A percentile compares a stretch with the other conserved stretches of the same genome.
Evolutionary conservation across 2,888 invertebrate genomes (phyloP).

Genomic region (Xestobium rufovillosum): DNA sequence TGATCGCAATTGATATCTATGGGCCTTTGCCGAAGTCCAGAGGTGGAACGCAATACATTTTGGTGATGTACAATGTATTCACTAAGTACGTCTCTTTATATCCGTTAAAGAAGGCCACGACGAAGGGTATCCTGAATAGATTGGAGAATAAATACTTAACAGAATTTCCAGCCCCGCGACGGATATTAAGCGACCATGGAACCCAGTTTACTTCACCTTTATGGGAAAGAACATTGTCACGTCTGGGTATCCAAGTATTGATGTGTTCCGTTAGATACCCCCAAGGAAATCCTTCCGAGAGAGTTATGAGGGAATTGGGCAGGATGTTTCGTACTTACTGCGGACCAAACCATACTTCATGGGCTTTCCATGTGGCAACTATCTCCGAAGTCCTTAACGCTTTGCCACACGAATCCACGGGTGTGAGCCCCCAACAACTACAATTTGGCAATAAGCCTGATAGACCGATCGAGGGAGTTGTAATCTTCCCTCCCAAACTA

Average conservation of each 20-base stretch:
- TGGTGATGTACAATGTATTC: constrained; percentile 17
- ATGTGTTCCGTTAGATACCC: constrained; percentile 19
- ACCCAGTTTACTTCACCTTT: constrained; percentile 19
- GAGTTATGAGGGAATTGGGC: constrained; percentile 23
- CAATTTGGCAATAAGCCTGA: background rate
- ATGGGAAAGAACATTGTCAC: constrained; percentile 12
- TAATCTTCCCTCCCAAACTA: background rate
- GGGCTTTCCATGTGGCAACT: constrained; percentile 5
- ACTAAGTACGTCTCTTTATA: constrained; percentile 18
- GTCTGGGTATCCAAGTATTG: constrained; percentile 1
- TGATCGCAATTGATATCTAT: constrained; percentile 16
- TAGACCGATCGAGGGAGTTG: background rate
- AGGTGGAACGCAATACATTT: constrained; percentile 12
- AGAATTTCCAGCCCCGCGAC: background rate
- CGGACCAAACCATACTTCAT: constrained; percentile 11
- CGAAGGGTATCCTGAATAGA: constrained; percentile 7
- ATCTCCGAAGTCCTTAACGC: constrained; percentile 4
- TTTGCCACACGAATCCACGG: background rate
- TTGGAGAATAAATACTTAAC: constrained; percentile 7
- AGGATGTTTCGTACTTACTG: constrained; percentile 16
- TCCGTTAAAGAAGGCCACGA: constrained; percentile 13
- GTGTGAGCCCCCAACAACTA: background rate
- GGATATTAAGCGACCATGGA: constrained; percentile 19
- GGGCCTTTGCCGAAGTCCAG: constrained; percentile 14
- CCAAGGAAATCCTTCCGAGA: constrained; percentile 21